These are phyloP conservation scores for Monoplex corrugatus DNA, from an alignment of 2,888 invertebrate species.

Conservation along the genomic window DNA sequence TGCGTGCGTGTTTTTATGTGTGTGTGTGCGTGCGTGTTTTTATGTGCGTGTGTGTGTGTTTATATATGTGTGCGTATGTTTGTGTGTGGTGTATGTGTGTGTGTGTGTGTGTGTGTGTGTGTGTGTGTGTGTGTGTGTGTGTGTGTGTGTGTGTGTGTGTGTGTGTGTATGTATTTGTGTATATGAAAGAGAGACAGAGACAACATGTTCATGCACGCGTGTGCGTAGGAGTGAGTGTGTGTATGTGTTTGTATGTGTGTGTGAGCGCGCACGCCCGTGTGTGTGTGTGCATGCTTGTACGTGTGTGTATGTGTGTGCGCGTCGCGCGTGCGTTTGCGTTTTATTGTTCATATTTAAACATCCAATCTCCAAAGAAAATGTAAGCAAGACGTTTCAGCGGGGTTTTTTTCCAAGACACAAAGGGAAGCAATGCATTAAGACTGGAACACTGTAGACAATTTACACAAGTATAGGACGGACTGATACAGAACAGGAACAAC, in stretches of 20 bases:
- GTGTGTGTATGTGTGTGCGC: not conserved
- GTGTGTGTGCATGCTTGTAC: not conserved
- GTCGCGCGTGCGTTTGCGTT: not conserved
- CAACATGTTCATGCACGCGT: too few relatives aligned
- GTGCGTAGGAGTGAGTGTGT: too few relatives aligned
- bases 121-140: too few relatives aligned
- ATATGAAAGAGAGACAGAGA: not conserved
- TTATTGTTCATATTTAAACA: not conserved
- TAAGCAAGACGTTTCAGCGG: too few relatives aligned
- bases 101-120: too few relatives aligned
- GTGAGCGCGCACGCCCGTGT: not conserved
- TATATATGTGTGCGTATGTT: not conserved
- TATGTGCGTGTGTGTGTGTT: too few relatives aligned
- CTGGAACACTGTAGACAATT: too few relatives aligned
- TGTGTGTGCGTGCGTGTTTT: too few relatives aligned
- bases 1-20: slow-evolving; percentile 1
- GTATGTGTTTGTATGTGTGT: not conserved
- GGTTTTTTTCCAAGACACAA: not conserved
- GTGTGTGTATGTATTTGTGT: not conserved
- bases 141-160: not conserved
- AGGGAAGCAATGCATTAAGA: too few relatives aligned
- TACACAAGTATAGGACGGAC: too few relatives aligned
- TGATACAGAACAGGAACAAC: too few relatives aligned
- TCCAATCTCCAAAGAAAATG: not conserved
- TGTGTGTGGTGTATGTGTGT: too few relatives aligned